phyloP scores from a whole-genome alignment of 1,140 invertebrate species.

The Drosophila pallidifrons region DNA sequence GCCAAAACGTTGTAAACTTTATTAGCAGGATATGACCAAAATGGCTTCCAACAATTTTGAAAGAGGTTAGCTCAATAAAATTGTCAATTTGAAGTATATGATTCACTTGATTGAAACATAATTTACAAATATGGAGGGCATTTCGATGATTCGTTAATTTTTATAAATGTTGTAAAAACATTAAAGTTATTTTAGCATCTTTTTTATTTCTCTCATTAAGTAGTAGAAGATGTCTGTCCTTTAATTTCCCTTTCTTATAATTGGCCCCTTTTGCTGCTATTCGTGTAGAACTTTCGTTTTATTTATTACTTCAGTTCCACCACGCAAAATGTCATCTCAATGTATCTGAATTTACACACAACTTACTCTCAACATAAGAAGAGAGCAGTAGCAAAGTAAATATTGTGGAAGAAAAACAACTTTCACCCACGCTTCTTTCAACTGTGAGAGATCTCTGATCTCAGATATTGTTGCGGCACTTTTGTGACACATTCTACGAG shows the following conservation, averaged over 20 bases:
- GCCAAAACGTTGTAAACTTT: constrained; percentile 43
- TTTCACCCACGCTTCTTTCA: constrained; percentile 46
- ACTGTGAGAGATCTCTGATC: constrained; percentile 31
- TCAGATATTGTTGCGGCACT: constrained; percentile 30
- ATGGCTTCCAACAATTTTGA: constrained; percentile 58
- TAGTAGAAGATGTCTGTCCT: too few species aligned
- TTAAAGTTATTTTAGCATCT: not conserved
- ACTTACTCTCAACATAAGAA: constrained; percentile 11
- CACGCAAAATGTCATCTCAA: constrained; percentile 16
- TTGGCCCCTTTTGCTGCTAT: not conserved
- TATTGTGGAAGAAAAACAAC: constrained; percentile 27
- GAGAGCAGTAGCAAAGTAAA: constrained; percentile 1
- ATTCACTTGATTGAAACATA: not conserved
- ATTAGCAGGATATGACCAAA: constrained; percentile 47
- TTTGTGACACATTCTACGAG: constrained; percentile 43
- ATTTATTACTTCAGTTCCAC: constrained; percentile 6
- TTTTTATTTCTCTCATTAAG: too few species aligned
- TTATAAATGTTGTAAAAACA: not conserved
- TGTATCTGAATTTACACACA: constrained; percentile 5
- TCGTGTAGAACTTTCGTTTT: constrained; percentile 26
- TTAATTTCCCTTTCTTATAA: constrained; percentile 1
- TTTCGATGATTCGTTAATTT: not conserved
- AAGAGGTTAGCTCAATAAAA: not conserved
- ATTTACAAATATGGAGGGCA: not conserved
- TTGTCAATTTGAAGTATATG: not conserved